These are phyloP conservation scores for Procavia capensis DNA, from an alignment of 2,113 vertebrate species.

Conservation along the genomic window DNA sequence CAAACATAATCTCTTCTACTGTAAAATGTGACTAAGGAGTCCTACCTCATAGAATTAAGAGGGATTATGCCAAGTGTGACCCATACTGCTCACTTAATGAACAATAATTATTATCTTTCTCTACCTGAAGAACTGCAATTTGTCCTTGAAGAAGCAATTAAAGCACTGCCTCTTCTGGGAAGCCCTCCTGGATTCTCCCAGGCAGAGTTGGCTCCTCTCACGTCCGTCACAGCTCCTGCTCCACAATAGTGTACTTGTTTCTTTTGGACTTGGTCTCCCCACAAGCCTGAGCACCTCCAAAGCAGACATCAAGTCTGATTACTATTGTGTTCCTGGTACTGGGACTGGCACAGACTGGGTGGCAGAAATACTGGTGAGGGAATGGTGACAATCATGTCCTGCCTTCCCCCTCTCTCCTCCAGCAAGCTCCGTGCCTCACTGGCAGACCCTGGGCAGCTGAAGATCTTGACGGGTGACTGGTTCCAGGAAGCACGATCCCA, in stretches of 20 bases:
- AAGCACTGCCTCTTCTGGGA: background rate
- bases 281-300: background rate
- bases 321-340: background rate
- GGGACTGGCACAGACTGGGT: background rate
- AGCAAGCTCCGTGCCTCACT: constrained; percentile 91
- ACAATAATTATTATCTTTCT: background rate
- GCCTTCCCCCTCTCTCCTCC: background rate
- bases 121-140: constrained; percentile 19
- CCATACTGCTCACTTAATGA: background rate
- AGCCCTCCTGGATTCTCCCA: constrained; percentile 6
- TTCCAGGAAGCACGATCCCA: constrained; percentile 91
- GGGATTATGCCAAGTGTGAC: background rate
- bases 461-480: constrained; percentile 92
- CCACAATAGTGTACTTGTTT: background rate
- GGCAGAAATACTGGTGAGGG: background rate
- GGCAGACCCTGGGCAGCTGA: constrained; percentile 88
- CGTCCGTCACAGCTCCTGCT: background rate
- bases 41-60: background rate
- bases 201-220: background rate
- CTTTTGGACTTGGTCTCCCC: background rate
- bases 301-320: background rate
- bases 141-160: constrained; percentile 44
- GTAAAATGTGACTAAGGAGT: background rate
- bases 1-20: constrained; percentile 1
- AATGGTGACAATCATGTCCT: background rate